These are phyloP conservation scores for Argentina silus DNA, from an alignment of 2,797 vertebrate genomes.

Conservation along the genomic window DNA sequence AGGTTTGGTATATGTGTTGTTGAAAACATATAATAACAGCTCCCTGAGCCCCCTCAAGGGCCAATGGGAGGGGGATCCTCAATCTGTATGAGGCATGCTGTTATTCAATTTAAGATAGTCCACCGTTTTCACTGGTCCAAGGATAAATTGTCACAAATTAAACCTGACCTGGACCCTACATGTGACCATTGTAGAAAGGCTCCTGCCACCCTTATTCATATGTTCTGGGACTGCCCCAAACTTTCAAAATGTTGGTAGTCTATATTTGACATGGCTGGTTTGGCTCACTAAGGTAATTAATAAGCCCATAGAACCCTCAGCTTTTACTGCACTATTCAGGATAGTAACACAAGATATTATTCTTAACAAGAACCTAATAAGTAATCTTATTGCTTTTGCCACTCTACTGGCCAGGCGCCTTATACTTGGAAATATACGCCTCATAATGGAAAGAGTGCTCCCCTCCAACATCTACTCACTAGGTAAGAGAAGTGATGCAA, in stretches of 20 bases:
- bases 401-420: too few relatives aligned
- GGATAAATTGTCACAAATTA: not conserved
- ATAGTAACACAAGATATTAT: too few relatives aligned
- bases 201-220: slow-evolving; percentile 10
- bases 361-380: too few relatives aligned
- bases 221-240: not conserved
- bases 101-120: slow-evolving; percentile 27
- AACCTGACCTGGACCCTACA: not conserved
- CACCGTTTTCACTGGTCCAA: slow-evolving; percentile 24
- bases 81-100: not conserved
- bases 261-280: too few relatives aligned
- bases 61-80: slow-evolving; percentile 9
- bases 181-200: slow-evolving; percentile 21
- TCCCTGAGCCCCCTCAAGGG: not conserved
- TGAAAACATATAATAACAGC: not conserved
- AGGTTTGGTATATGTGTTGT: not conserved
- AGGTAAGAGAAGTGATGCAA: too few relatives aligned
- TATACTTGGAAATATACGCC: too few relatives aligned
- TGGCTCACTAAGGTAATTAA: too few relatives aligned
- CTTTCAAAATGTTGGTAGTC: not conserved
- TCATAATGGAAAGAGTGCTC: too few relatives aligned
- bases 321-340: too few relatives aligned
- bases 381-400: too few relatives aligned
- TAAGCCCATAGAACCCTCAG: too few relatives aligned
- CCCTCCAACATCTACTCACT: too few relatives aligned